Percentiles rank a stretch among this genome's conserved stretches.
phyloP scores from a whole-genome alignment of 2,888 invertebrate genomes.

The Himalopsyche anomala region DNA sequence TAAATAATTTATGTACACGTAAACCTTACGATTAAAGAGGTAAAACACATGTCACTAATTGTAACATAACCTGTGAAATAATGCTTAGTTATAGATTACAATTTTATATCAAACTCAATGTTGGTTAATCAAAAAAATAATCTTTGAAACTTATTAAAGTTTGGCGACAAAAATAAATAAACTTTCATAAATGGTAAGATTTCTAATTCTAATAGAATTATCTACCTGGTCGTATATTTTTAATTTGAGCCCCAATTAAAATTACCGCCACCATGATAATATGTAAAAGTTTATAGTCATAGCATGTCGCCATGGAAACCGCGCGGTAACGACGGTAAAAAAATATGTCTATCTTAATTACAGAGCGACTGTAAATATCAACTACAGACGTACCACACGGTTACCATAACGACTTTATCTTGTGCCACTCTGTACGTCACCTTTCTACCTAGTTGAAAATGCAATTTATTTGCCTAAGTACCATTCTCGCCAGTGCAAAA shows the following conservation, averaged over 20 bases:
- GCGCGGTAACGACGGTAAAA: slow-evolving; percentile 2
- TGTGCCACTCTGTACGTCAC: not conserved
- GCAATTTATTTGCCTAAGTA: slow-evolving; percentile 6
- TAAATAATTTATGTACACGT: too few relatives aligned
- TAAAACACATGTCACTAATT: too few relatives aligned
- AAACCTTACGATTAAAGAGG: too few relatives aligned
- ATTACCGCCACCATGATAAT: not conserved
- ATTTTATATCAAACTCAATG: too few relatives aligned
- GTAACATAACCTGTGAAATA: too few relatives aligned
- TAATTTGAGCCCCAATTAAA: not conserved
- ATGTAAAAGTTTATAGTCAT: not conserved
- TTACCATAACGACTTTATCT: not conserved
- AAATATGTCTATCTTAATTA: not conserved
- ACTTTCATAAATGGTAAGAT: too few relatives aligned
- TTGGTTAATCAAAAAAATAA: too few relatives aligned
- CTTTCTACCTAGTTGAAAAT: not conserved
- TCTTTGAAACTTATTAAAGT: too few relatives aligned
- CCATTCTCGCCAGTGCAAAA: not conserved
- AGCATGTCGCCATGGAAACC: not conserved
- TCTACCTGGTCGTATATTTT: not conserved
- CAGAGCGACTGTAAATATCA: not conserved
- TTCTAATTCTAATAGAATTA: not conserved
- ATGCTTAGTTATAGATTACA: too few relatives aligned
- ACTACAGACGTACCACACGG: not conserved
- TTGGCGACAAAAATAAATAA: too few relatives aligned